Base-by-base conservation (phyloP, 1,140 invertebrate species). In the Drosophila oshimai region DNA sequence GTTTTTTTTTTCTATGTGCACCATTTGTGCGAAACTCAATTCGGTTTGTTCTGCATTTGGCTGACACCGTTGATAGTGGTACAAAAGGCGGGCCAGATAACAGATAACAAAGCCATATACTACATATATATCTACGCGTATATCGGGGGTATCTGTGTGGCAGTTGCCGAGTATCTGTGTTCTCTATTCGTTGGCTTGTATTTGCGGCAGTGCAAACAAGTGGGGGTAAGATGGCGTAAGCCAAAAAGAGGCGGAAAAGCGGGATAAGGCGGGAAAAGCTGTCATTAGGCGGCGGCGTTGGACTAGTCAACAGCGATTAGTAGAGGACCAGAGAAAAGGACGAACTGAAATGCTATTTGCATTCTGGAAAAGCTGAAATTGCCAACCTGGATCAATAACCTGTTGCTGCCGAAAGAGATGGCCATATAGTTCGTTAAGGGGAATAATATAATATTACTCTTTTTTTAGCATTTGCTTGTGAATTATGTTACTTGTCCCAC, bases 301-400 rank as follows among this genome's bases (percentile, higher is more conserved):
- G 36, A 58, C 73, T 74, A 71, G 64, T 57, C 55, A 78, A 51
- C 51, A 69, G 51, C 79, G 80, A 84, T 84, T 86, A 86, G 80
- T 62, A 67, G 34, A 72, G 77, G 55, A 60, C 67, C 9, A 7
- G 20, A 51, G 15, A 18, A 46, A 20, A 45, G 50, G 29, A 42
- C 36, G 26, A 24, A 6, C 12, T 12, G 12, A 45, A 61, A 34
- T 42, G 28, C 42, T 70, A 70, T 70, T 73, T 67, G 62, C 42
- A 50, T 67, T 67, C 44, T 50, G 28, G 24, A 22, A 49, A 39
- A 18, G 22, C 15, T 51, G 2, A 3, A 69, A 65, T 58, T 58
- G 42, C 36, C 58, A 17, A 31, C 29, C 28, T 84, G 80, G 75
- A 84, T 84, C 79, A 86, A 86, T 84, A 86, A 84, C 80, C 79